Percentiles rank a stretch among this genome's conserved stretches.
phyloP scores from a whole-genome alignment of 2,888 invertebrate genomes.

The Xestia sexstrigata region DNA sequence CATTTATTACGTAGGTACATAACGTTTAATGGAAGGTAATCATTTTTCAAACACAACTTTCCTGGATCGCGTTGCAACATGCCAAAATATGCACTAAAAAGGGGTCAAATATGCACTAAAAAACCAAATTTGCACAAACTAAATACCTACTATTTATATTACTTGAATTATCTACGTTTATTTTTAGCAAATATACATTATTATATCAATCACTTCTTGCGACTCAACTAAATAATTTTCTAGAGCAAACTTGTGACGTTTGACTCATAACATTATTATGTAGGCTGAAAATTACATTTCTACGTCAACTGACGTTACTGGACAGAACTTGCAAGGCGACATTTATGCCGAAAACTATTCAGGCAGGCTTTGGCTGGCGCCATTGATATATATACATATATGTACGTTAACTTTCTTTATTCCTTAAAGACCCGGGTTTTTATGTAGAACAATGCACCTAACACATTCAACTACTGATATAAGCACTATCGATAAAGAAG shows the following conservation, averaged over 20 bases:
- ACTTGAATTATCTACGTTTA: background rate
- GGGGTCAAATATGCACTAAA: background rate
- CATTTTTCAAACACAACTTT: slow-evolving; percentile 3
- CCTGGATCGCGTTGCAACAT: background rate
- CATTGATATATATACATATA: too few species aligned
- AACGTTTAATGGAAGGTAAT: slow-evolving; percentile 49
- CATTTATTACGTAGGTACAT: slow-evolving; percentile 71
- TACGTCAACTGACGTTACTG: too few species aligned
- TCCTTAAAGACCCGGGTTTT: background rate
- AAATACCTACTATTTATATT: background rate
- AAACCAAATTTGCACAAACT: background rate
- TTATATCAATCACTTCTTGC: background rate
- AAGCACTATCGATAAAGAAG: too few species aligned
- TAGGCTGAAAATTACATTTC: too few species aligned
- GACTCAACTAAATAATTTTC: background rate
- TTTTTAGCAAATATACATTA: too few species aligned
- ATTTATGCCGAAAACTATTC: too few species aligned
- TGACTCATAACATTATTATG: too few species aligned
- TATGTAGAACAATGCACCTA: background rate
- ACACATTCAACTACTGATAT: background rate
- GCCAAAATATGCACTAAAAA: background rate
- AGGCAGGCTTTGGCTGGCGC: too few species aligned
- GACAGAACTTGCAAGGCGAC: too few species aligned
- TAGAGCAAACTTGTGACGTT: too few species aligned
- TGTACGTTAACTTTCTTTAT: too few species aligned